Base-by-base conservation (phyloP, 2,113 vertebrate species). In the Aegypius monachus region DNA sequence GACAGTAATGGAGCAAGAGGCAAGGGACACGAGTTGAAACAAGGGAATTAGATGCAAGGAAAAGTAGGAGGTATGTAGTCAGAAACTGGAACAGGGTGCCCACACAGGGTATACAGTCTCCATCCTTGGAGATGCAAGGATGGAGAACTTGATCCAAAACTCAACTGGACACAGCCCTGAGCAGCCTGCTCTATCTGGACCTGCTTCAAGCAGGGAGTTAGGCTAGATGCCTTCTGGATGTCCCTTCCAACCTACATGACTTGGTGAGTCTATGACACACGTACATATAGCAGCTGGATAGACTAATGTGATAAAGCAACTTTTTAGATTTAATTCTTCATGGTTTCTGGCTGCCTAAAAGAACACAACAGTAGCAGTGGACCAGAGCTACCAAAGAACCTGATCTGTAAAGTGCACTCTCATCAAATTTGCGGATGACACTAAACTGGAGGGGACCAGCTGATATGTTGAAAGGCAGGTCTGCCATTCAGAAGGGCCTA, bases 241-340 rank as follows among this genome's bases (percentile, higher is more conserved):
- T 83, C 21, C 34, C 77, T 91, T 86, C 53, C 43, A 86, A 53
- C 6, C 48, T 80, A 56, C 27, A 7, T 10, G 56, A 92, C 7
- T 81, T 0, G 0, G 34, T 32, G 53, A 65, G 48, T 63, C 66
- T 82, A 27, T 0, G 0, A 65, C 43, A 62, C 2, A 5, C 7
- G 13, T 22, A 26, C 26, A 26, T 32, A 43, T 7, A 92, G 34
- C 52, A 94, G 17, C 53, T 88, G 53, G 45, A 84, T 10, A 74
- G 12, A 71, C 8, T 42, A 50, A 67, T 27, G 19, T n/a, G 11
- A 62, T 31, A 80, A 73, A 81, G 16, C 14, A 87, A 50, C 36
- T 4, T 55, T 68, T 62, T 40, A 42, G 21, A 47, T 84, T 74
- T 74, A 81, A 53, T 70, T 84, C n/a, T 61, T 55, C 11, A 31